Percentiles rank a stretch among this genome's conserved stretches.
phyloP scores from a whole-genome alignment of 2,888 invertebrate species.

The Amblyteles armatorius region DNA sequence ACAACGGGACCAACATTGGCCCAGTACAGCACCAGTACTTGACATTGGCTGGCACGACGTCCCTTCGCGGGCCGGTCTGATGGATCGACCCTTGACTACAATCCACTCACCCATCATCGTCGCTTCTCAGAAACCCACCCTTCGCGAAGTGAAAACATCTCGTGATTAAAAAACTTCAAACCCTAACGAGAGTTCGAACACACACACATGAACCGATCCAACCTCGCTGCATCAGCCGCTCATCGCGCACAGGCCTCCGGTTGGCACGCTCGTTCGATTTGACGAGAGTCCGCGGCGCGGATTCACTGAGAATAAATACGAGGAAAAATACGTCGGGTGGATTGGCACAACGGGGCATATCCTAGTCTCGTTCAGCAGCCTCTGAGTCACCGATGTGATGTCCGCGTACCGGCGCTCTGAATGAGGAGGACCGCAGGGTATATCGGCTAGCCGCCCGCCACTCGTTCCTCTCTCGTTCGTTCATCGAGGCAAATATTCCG shows the following conservation, averaged over 20 bases:
- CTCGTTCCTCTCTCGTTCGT: conserved; percentile 47
- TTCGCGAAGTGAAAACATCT: too few species aligned
- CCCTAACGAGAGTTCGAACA: too few species aligned
- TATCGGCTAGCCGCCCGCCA: conserved; percentile 52
- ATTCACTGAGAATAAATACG: conserved; percentile 20
- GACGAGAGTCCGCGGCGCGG: not conserved
- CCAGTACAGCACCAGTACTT: too few species aligned
- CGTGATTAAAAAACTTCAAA: too few species aligned
- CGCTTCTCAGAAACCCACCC: too few species aligned
- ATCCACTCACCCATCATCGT: too few species aligned
- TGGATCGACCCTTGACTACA: too few species aligned
- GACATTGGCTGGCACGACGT: too few species aligned
- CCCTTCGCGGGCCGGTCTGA: too few species aligned
- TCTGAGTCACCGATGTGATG: conserved; percentile 22
- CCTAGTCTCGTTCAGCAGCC: not conserved
- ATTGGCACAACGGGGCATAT: not conserved
- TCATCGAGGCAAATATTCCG: conserved; percentile 18
- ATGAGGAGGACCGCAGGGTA: conserved; percentile 42
- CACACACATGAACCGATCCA: not conserved
- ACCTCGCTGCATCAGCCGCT: not conserved
- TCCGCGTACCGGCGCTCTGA: conserved; percentile 20
- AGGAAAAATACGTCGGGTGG: conserved; percentile 11
- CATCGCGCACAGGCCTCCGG: not conserved
- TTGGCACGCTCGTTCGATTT: not conserved
- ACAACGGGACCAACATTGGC: conserved; percentile 9